Evolutionary conservation across 2,888 invertebrate genomes (phyloP).

Genomic region (Tenthredo mesomela): DNA sequence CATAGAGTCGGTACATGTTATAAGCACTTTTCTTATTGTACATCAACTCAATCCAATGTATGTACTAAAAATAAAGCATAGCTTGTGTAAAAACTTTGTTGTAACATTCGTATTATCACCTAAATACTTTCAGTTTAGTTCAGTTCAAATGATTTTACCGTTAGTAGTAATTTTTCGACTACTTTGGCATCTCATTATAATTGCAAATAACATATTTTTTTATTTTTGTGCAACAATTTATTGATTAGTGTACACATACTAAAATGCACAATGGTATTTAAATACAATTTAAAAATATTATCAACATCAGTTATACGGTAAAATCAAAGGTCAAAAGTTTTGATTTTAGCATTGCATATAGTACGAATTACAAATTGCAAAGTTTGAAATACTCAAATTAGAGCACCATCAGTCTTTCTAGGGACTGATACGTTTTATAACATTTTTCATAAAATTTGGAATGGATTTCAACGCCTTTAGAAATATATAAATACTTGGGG

Average conservation of each 20-base stretch:
- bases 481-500: constrained; percentile 23
- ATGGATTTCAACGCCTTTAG: constrained; percentile 23
- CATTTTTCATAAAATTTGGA: constrained; percentile 29
- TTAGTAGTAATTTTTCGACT: neutral
- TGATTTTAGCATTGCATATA: constrained; percentile 46
- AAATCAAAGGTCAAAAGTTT: constrained; percentile 58
- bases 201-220: constrained; percentile 13
- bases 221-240: constrained; percentile 4
- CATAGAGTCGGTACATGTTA: neutral
- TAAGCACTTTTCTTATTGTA: constrained; percentile 28
- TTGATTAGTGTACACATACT: constrained; percentile 21
- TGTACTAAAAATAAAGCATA: constrained; percentile 36
- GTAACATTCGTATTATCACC: neutral
- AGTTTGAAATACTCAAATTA: constrained; percentile 23
- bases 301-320: constrained; percentile 24
- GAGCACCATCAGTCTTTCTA: constrained; percentile 25
- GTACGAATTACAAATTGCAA: constrained; percentile 31
- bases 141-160: neutral
- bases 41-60: constrained; percentile 4
- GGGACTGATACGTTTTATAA: constrained; percentile 39
- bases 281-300: constrained; percentile 2
- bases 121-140: neutral
- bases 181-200: neutral
- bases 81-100: constrained; percentile 31
- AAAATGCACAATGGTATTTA: constrained; percentile 14